phyloP scores from a whole-genome alignment of 2,888 invertebrate genomes.

The Falcaria lacertinaria region DNA sequence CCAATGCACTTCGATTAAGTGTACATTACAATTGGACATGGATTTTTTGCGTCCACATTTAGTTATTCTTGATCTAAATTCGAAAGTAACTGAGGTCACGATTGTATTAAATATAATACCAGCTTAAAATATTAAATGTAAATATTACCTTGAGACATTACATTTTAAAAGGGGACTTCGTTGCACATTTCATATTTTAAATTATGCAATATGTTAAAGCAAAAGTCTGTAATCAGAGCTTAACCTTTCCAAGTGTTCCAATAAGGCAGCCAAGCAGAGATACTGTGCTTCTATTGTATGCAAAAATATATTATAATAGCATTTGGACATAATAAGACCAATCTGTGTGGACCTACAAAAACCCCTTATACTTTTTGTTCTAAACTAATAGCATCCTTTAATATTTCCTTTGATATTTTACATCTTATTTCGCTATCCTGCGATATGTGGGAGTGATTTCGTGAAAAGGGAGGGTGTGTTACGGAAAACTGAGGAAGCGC shows the following conservation, averaged over 20 bases:
- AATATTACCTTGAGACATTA: slow-evolving; percentile 12
- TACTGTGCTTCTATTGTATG: too few relatives aligned
- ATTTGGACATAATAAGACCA: too few relatives aligned
- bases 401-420: too few relatives aligned
- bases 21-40: slow-evolving; percentile 18
- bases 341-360: too few relatives aligned
- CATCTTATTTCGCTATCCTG: too few relatives aligned
- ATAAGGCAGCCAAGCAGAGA: slow-evolving; percentile 6
- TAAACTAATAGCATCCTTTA: too few relatives aligned
- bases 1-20: background rate
- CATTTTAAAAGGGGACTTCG: background rate
- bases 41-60: slow-evolving; percentile 16
- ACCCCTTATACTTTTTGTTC: too few relatives aligned
- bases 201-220: background rate
- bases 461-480: too few relatives aligned
- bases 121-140: slow-evolving; percentile 9
- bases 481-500: too few relatives aligned
- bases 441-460: too few relatives aligned
- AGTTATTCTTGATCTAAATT: slow-evolving; percentile 25
- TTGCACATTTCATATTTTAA: background rate
- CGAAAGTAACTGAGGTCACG: slow-evolving; percentile 32
- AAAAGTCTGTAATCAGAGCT: background rate
- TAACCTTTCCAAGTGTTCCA: background rate
- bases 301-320: too few relatives aligned
- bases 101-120: slow-evolving; percentile 11